Conservation (phyloP, 2,888 invertebrate species). For the Aspidiotus rigidus region DNA sequence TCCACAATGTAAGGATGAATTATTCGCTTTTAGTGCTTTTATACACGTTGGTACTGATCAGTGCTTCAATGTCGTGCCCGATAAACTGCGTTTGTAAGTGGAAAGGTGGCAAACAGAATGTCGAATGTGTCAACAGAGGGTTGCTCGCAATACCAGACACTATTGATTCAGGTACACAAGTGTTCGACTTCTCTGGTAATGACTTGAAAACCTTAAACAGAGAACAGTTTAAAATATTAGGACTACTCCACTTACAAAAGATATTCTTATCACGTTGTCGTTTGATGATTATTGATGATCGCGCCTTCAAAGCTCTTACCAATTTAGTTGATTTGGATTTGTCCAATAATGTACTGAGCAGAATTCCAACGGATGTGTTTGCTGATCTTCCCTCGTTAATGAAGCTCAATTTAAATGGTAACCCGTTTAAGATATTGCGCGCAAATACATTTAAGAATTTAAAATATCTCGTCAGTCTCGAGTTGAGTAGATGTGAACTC, state of each 20-base stretch:
- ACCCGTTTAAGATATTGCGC: constrained; percentile 66
- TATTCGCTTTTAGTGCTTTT: constrained; percentile 18
- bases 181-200: constrained; percentile 75
- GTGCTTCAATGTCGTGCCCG: constrained; percentile 53
- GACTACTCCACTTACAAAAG: constrained; percentile 75
- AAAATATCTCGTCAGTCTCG: constrained; percentile 65
- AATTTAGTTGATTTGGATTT: constrained; percentile 83
- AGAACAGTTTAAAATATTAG: constrained; percentile 68
- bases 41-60: constrained; percentile 20
- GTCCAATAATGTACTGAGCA: constrained; percentile 66
- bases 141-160: constrained; percentile 67
- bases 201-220: constrained; percentile 61
- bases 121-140: constrained; percentile 72
- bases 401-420: constrained; percentile 69
- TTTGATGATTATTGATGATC: constrained; percentile 65
- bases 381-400: constrained; percentile 69
- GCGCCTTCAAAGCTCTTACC: constrained; percentile 71
- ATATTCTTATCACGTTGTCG: constrained; percentile 71
- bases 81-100: constrained; percentile 77
- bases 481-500: constrained; percentile 71
- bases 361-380: constrained; percentile 70
- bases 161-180: constrained; percentile 75
- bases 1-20: constrained; percentile 32
- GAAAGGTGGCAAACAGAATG: constrained; percentile 85
- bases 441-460: constrained; percentile 65